These are phyloP conservation scores for Bombylius major DNA, from an alignment of 2,888 invertebrate genomes.

Conservation along the genomic window DNA sequence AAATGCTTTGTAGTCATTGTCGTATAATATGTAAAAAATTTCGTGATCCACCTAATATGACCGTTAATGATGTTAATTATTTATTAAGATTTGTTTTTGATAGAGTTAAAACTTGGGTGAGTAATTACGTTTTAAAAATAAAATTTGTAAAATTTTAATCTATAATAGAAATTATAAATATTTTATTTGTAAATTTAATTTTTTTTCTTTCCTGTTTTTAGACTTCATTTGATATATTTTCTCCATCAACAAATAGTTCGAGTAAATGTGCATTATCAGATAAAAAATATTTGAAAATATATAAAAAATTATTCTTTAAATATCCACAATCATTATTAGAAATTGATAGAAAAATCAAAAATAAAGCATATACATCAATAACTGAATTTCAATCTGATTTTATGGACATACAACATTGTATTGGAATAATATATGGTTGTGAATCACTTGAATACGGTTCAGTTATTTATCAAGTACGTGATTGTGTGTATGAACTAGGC, in stretches of 20 bases:
- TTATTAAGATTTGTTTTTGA: conserved; percentile 37
- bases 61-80: conserved; percentile 37
- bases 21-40: conserved; percentile 22
- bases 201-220: too few relatives aligned
- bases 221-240: conserved; percentile 20
- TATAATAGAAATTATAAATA: conserved; percentile 9
- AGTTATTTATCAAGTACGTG: conserved; percentile 41
- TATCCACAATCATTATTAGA: conserved; percentile 26
- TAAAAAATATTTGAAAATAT: conserved; percentile 15
- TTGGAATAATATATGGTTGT: conserved; percentile 60
- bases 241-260: conserved; percentile 1
- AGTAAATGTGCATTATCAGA: conserved; percentile 4
- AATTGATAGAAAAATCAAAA: conserved; percentile 32
- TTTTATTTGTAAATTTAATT: neutral
- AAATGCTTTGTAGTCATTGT: conserved; percentile 26
- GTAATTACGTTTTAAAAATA: conserved; percentile 13
- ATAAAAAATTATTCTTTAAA: conserved; percentile 21
- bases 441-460: conserved; percentile 39
- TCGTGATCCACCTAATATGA: conserved; percentile 31
- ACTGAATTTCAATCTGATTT: conserved; percentile 50
- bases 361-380: conserved; percentile 26
- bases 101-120: conserved; percentile 39
- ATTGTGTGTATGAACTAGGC: conserved; percentile 57
- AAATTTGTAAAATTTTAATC: conserved; percentile 11
- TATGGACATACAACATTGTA: conserved; percentile 61